Evolutionary conservation across 2,797 vertebrate genomes (phyloP).

Genomic region (Argyrosomus regius): DNA sequence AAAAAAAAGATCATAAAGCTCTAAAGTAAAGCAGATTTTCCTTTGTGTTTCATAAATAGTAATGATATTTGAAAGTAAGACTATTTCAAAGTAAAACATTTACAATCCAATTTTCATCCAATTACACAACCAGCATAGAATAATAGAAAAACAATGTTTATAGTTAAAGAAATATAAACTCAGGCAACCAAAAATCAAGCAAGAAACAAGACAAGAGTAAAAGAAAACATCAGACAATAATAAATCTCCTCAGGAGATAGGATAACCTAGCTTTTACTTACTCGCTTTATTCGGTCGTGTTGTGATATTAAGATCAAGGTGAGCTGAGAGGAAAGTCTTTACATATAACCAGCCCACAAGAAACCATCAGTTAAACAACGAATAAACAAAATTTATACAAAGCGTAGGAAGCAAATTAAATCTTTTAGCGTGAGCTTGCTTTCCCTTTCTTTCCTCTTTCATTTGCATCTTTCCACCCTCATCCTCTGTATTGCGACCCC

Average conservation of each 20-base stretch:
- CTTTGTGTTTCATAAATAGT: neutral
- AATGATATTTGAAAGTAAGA: too few relatives aligned
- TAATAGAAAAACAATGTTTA: too few relatives aligned
- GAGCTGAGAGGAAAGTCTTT: neutral
- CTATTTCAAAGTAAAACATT: neutral
- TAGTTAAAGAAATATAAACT: neutral
- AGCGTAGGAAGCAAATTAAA: neutral
- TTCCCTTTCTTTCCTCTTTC: neutral
- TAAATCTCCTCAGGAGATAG: neutral
- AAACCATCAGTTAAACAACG: slow-evolving; percentile 14
- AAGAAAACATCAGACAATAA: neutral
- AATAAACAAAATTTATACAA: neutral
- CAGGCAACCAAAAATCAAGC: neutral
- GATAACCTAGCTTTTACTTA: neutral
- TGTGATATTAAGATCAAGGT: neutral
- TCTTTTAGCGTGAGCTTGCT: neutral
- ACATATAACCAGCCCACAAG: slow-evolving; percentile 11
- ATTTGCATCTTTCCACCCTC: slow-evolving; percentile 2
- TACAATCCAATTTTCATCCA: neutral
- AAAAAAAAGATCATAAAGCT: neutral
- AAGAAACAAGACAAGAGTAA: too few relatives aligned
- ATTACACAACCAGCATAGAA: neutral
- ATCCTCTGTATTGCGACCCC: slow-evolving; percentile 6
- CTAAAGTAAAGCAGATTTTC: neutral
- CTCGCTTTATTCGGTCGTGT: neutral